Evolutionary conservation across 1,140 invertebrate genomes (phyloP).

Genomic region (Orussus abietinus): DNA sequence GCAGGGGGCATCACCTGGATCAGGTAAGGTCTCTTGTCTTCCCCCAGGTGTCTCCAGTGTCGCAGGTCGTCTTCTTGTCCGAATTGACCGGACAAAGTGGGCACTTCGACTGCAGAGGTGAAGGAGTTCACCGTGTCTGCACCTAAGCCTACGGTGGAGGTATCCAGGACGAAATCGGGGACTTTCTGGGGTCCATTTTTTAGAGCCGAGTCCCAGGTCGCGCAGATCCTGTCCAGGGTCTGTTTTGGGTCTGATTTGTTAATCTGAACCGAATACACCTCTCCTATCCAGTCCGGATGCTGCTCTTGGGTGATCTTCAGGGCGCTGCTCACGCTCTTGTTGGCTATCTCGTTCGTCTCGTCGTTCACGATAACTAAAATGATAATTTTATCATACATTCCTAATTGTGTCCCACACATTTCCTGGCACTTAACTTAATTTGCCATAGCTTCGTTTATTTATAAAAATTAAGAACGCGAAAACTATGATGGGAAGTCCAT

Average conservation of each 20-base stretch:
- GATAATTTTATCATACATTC: too few relatives aligned
- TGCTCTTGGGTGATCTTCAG: constrained; percentile 33
- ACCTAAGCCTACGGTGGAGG: constrained; percentile 69
- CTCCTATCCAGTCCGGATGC: constrained; percentile 31
- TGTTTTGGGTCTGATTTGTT: constrained; percentile 30
- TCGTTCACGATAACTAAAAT: constrained; percentile 45
- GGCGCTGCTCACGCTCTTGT: constrained; percentile 35
- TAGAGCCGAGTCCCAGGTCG: constrained; percentile 32
- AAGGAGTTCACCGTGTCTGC: constrained; percentile 82
- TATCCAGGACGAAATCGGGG: constrained; percentile 76
- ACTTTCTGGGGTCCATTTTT: constrained; percentile 46
- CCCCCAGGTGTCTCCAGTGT: constrained; percentile 70
- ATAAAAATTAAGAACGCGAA: too few relatives aligned
- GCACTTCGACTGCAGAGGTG: constrained; percentile 70
- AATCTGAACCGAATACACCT: constrained; percentile 29
- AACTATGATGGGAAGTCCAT: too few relatives aligned
- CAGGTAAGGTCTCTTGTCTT: constrained; percentile 67
- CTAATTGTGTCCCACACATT: too few relatives aligned
- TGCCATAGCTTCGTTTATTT: too few relatives aligned
- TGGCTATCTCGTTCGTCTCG: constrained; percentile 32
- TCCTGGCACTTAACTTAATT: too few relatives aligned
- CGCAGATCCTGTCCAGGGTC: constrained; percentile 33
- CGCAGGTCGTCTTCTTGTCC: constrained; percentile 76
- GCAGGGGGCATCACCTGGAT: constrained; percentile 73
- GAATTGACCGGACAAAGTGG: constrained; percentile 79